These are phyloP conservation scores for Rotaria magnacalcarata DNA, from an alignment of 2,888 invertebrate genomes.

Conservation along the genomic window DNA sequence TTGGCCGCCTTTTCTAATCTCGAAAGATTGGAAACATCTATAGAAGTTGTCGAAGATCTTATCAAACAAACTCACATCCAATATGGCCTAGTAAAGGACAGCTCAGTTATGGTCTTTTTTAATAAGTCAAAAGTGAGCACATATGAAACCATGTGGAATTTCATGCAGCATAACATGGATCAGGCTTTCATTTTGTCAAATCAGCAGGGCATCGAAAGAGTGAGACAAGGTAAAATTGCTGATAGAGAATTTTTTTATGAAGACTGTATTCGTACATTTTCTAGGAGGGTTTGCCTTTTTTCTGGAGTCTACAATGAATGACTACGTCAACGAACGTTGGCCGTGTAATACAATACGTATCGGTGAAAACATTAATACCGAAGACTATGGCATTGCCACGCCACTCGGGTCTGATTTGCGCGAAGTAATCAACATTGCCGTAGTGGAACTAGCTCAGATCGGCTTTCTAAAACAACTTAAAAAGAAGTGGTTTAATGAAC, in stretches of 20 bases:
- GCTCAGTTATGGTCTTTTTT: slow-evolving; percentile 89
- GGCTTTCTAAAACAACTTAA: slow-evolving; percentile 83
- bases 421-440: slow-evolving; percentile 84
- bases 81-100: slow-evolving; percentile 85
- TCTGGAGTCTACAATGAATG: slow-evolving; percentile 66
- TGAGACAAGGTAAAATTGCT: slow-evolving; percentile 57
- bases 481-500: slow-evolving; percentile 92
- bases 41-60: slow-evolving; percentile 88
- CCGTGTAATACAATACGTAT: slow-evolving; percentile 76
- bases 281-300: slow-evolving; percentile 65
- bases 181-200: slow-evolving; percentile 40
- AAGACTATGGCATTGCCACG: slow-evolving; percentile 90
- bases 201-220: slow-evolving; percentile 43
- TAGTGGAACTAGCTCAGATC: slow-evolving; percentile 79
- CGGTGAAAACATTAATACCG: slow-evolving; percentile 71
- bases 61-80: slow-evolving; percentile 93
- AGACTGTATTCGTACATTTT: too few relatives aligned
- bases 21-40: slow-evolving; percentile 65
- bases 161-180: slow-evolving; percentile 54
- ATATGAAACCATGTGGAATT: slow-evolving; percentile 60
- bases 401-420: slow-evolving; percentile 68
- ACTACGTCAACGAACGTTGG: slow-evolving; percentile 77
- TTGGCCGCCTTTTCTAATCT: slow-evolving; percentile 59
- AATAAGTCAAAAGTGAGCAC: slow-evolving; percentile 53
- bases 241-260: too few relatives aligned